phyloP scores from a whole-genome alignment of 2,797 vertebrate species.

The Corythornis leucogaster region DNA sequence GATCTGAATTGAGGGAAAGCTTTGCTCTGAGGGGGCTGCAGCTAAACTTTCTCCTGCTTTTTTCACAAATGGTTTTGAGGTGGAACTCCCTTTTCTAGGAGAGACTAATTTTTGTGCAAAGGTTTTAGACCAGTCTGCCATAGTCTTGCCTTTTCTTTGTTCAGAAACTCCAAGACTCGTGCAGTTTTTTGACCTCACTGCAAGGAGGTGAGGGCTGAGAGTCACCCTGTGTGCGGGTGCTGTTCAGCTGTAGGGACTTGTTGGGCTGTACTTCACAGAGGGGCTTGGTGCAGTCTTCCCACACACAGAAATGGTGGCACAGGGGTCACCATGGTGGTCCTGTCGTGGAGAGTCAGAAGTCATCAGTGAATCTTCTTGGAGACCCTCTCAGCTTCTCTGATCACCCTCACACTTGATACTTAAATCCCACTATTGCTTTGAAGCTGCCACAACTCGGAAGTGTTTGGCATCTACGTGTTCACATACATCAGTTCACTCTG shows the following conservation, averaged over 20 bases:
- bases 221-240: rapidly evolving
- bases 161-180: not conserved
- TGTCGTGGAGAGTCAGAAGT: not conserved
- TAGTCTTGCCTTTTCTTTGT: not conserved
- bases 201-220: not conserved
- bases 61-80: not conserved
- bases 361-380: not conserved
- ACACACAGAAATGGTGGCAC: rapidly evolving
- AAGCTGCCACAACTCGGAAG: not conserved
- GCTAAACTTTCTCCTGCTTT: not conserved
- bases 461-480: not conserved
- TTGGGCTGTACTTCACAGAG: not conserved
- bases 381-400: not conserved
- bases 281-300: not conserved
- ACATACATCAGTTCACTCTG: not conserved
- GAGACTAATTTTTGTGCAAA: not conserved
- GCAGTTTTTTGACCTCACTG: not conserved
- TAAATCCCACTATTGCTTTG: conserved; percentile 3
- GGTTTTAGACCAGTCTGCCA: not conserved
- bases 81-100: not conserved
- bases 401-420: not conserved
- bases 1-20: not conserved
- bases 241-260: rapidly evolving
- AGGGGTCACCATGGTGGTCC: not conserved
- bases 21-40: not conserved